Evolutionary conservation across 2,797 vertebrate genomes (phyloP).

Genomic region (Schizopygopsis pylzovi): DNA sequence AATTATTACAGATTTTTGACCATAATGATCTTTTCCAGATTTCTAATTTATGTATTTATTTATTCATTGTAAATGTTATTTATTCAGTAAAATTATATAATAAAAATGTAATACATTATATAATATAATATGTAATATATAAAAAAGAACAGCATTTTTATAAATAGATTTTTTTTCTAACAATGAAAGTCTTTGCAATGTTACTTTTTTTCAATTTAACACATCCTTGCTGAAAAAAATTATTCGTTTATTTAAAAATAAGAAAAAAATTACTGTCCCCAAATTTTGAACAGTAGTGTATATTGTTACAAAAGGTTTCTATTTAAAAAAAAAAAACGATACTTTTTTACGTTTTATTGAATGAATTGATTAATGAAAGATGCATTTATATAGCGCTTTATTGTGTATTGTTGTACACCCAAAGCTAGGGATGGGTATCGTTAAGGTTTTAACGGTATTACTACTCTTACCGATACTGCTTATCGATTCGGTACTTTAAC

Average conservation of each 20-base stretch:
- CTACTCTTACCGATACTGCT: too few relatives aligned
- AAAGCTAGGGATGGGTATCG: too few relatives aligned
- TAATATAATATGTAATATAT: background rate
- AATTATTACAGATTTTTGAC: constrained; percentile 32
- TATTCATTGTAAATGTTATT: background rate
- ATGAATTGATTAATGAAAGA: too few relatives aligned
- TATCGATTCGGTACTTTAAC: too few relatives aligned
- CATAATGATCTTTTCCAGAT: background rate
- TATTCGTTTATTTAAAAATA: background rate
- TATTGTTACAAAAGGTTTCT: background rate
- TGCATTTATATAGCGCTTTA: too few relatives aligned
- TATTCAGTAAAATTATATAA: background rate
- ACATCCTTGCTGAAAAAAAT: background rate
- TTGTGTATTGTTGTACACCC: too few relatives aligned
- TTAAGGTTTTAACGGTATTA: too few relatives aligned
- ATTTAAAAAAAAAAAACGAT: background rate
- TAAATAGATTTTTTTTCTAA: too few relatives aligned
- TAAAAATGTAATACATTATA: too few relatives aligned
- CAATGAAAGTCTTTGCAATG: too few relatives aligned
- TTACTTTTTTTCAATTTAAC: background rate
- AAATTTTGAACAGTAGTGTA: background rate
- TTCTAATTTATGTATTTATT: constrained; percentile 13
- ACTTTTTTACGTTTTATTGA: too few relatives aligned
- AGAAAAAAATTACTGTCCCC: background rate
- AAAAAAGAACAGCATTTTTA: too few relatives aligned